These are phyloP conservation scores for Sebastes jordani DNA, from an alignment of 2,797 vertebrate species.

Conservation along the genomic window DNA sequence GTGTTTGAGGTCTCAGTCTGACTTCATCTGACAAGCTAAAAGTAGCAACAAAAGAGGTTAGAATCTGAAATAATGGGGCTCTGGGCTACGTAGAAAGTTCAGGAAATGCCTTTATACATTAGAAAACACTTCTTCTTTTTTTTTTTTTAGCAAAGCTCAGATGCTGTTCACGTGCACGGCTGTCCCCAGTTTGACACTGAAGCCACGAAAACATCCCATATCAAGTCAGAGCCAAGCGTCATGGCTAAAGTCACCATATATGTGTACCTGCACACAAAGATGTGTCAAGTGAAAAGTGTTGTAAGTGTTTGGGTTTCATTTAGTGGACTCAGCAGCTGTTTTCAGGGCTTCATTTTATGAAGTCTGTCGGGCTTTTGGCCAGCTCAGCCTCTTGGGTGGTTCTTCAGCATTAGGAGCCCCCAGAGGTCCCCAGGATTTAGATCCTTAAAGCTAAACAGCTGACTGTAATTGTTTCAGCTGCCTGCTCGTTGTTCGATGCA, in stretches of 20 bases:
- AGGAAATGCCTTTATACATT: neutral
- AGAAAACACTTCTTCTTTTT: neutral
- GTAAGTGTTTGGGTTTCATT: conserved; percentile 14
- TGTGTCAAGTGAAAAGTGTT: neutral
- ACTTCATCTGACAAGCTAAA: neutral
- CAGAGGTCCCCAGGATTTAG: conserved; percentile 2
- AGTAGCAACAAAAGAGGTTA: neutral
- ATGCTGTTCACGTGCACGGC: neutral
- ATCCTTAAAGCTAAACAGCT: conserved; percentile 21
- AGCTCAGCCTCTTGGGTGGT: conserved; percentile 13
- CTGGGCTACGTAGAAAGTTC: neutral
- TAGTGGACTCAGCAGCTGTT: conserved; percentile 21
- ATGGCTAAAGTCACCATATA: neutral
- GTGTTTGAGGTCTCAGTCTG: neutral
- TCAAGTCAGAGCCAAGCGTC: neutral
- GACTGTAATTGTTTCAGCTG: conserved; percentile 23
- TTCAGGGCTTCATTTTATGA: neutral
- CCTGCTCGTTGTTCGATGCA: neutral
- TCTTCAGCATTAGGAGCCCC: neutral
- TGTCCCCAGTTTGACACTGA: neutral
- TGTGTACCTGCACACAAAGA: neutral
- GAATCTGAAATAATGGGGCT: neutral
- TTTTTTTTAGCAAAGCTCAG: neutral
- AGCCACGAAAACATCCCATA: neutral
- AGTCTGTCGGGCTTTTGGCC: neutral